Evolutionary conservation across 2,888 invertebrate species (phyloP).

Genomic region (Drosophila kuntzei): DNA sequence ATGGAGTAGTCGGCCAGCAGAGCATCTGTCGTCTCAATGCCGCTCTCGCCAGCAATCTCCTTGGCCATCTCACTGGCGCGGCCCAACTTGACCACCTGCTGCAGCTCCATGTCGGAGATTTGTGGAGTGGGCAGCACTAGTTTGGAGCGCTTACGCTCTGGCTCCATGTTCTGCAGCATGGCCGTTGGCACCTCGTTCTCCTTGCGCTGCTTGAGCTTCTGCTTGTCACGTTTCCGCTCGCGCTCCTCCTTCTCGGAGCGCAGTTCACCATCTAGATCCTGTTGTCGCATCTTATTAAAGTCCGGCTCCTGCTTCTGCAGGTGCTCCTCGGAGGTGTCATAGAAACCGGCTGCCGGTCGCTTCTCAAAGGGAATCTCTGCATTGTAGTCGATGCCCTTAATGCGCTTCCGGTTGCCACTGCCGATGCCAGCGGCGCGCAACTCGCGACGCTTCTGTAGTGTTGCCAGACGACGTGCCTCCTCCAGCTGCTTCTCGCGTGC

Average conservation of each 20-base stretch:
- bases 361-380: slow-evolving; percentile 99
- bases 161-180: slow-evolving; percentile 94
- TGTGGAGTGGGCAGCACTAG: slow-evolving; percentile 98
- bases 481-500: slow-evolving; percentile 99
- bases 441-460: slow-evolving; percentile 98
- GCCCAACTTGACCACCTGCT: slow-evolving; percentile 97
- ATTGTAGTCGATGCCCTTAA: slow-evolving; percentile 98
- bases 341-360: slow-evolving; percentile 95
- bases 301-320: slow-evolving; percentile 96
- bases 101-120: slow-evolving; percentile 96
- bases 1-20: slow-evolving; percentile 96
- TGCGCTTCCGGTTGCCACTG: slow-evolving; percentile 85
- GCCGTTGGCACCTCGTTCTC: slow-evolving; percentile 98
- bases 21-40: slow-evolving; percentile 92
- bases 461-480: slow-evolving; percentile 97
- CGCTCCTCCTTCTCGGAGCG: slow-evolving; percentile 96
- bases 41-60: slow-evolving; percentile 93
- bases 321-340: slow-evolving; percentile 95
- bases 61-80: slow-evolving; percentile 95
- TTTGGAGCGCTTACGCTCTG: slow-evolving; percentile 96
- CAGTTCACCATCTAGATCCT: slow-evolving; percentile 96
- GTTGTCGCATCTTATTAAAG: slow-evolving; percentile 95
- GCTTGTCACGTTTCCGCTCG: slow-evolving; percentile 97
- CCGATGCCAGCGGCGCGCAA: slow-evolving; percentile 98
- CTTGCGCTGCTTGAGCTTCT: slow-evolving; percentile 96